Base-by-base conservation (phyloP, 2,797 vertebrate genomes). In the Gambusia yucatana region DNA sequence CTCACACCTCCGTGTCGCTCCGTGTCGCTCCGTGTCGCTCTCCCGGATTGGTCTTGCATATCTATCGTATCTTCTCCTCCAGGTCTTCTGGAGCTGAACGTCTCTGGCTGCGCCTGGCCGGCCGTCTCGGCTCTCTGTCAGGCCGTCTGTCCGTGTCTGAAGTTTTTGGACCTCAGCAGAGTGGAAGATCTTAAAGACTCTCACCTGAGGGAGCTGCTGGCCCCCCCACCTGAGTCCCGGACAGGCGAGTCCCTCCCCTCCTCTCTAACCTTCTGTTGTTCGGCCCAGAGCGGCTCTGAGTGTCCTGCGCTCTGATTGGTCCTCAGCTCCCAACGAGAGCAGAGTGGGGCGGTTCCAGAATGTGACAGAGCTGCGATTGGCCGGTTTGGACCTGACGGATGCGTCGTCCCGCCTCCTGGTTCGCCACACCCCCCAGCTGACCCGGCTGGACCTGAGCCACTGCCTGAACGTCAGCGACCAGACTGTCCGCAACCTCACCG, bases 141-240 rank as follows among this genome's bases (percentile, higher is more conserved):
- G 85, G 95, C 97, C 1, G 92, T 95, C 76, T 97, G 97, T 93
- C 96, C 97, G 0, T 97, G 96, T 80, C 92, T 98, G 86, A 94
- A 95, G 79, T 94, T 97, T 86, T 93, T 98, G 90, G 97, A 98
- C 84, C 95, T 98, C 79, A 97, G 97, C 91, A 95, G 97, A 83
- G 97, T 97, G 1, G 97, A 98, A 86, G 97, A 97, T 76, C 94
- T 98, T 16, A 97, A 97, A 87, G 97, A 98, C 85, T 97, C 97
- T 0, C 97, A 98, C 87, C 96, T 98, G 87, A 96, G 96, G 0
- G 97, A 98, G 92, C 95, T 98, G 91, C 95, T 98, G 73, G 94
- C 96, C 36, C 96, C 97, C 43, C 95, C 95, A 2, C 92, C 96
- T 0, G 97, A 98, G 90, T 93, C 94, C 55, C 92, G 95, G 87